phyloP scores from a whole-genome alignment of 2,888 invertebrate species.

The Hypena proboscidalis region DNA sequence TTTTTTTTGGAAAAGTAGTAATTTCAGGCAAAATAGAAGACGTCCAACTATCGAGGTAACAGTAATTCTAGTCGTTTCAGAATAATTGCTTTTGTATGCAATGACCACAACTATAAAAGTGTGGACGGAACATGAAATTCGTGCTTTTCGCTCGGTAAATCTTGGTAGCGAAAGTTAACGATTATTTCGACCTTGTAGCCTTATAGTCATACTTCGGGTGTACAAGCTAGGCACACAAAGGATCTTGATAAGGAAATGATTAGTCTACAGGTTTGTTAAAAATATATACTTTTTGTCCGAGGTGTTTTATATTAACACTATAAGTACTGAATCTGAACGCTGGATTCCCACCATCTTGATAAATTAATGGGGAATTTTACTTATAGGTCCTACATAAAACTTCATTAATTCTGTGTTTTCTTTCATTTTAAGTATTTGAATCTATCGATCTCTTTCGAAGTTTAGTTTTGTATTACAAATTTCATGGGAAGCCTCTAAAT shows the following conservation, averaged over 20 bases:
- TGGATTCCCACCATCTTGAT: too few relatives aligned
- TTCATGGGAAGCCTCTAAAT: too few relatives aligned
- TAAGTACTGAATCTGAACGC: too few relatives aligned
- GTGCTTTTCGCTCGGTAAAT: slow-evolving; percentile 55
- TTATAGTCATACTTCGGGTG: slow-evolving; percentile 13
- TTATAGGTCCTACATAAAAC: too few relatives aligned
- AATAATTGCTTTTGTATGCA: slow-evolving; percentile 50
- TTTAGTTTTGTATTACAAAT: too few relatives aligned
- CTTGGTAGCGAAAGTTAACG: slow-evolving; percentile 71
- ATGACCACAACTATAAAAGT: slow-evolving; percentile 49
- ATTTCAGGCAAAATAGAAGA: slow-evolving; percentile 31
- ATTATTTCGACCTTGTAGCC: slow-evolving; percentile 64
- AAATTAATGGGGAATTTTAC: too few relatives aligned
- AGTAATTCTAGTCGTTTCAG: slow-evolving; percentile 40
- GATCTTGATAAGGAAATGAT: slow-evolving; percentile 9
- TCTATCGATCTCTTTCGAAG: too few relatives aligned
- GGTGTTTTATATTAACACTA: too few relatives aligned
- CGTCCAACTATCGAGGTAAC: slow-evolving; percentile 37
- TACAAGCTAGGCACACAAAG: slow-evolving; percentile 24
- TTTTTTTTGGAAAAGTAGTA: slow-evolving; percentile 13
- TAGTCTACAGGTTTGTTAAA: too few relatives aligned
- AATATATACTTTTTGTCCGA: too few relatives aligned
- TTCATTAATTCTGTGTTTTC: too few relatives aligned
- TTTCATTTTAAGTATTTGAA: too few relatives aligned
- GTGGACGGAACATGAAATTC: slow-evolving; percentile 47